Evolutionary conservation across 2,888 invertebrate species (phyloP).

Genomic region (Andrena camellia): DNA sequence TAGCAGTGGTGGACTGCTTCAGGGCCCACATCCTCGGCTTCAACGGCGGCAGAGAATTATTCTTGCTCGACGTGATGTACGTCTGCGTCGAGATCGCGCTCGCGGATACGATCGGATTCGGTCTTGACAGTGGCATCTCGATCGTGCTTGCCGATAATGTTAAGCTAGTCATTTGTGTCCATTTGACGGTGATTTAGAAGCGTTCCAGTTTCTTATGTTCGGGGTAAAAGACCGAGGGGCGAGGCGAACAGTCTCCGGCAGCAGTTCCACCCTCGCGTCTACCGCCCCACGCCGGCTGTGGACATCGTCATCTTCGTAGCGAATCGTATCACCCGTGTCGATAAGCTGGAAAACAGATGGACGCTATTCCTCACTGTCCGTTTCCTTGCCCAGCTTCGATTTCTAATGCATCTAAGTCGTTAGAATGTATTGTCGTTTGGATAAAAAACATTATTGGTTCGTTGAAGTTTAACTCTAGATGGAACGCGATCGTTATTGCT

Average conservation of each 20-base stretch:
- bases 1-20: conserved; percentile 80
- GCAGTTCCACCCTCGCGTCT: background rate
- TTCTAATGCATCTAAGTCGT: conserved; percentile 2
- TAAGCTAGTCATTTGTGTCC: conserved; percentile 78
- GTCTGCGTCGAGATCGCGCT: conserved; percentile 80
- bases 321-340: conserved; percentile 2
- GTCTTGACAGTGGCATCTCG: conserved; percentile 86
- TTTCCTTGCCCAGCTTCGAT: background rate
- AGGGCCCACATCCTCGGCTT: conserved; percentile 80
- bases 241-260: background rate
- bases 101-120: conserved; percentile 84
- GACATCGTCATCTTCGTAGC: conserved; percentile 10
- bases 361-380: background rate
- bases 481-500: conserved; percentile 30
- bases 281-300: background rate
- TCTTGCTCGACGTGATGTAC: conserved; percentile 85
- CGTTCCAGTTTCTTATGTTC: conserved; percentile 16
- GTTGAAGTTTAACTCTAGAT: conserved; percentile 30
- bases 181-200: conserved; percentile 56
- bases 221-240: background rate
- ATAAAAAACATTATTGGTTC: conserved; percentile 59
- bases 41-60: conserved; percentile 85
- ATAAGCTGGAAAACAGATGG: background rate
- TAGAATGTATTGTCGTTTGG: conserved; percentile 52
- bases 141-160: conserved; percentile 71